Conservation (phyloP, 37 sponge, comb jelly and placozoan genomes). For the Crambe crambe region DNA sequence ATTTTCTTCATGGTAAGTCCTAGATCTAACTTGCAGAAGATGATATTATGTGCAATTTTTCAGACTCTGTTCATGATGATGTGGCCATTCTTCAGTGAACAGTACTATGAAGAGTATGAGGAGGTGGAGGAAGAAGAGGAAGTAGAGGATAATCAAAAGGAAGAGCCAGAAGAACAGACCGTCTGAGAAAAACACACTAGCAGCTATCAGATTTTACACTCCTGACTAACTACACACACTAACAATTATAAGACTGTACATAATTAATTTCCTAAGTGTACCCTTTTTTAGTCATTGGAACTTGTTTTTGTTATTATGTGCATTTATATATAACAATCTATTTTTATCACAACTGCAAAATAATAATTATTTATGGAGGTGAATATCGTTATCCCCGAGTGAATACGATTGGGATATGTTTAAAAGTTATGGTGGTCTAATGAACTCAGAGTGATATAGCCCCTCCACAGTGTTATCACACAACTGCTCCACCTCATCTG, state of each 20-base stretch:
- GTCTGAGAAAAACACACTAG: background rate
- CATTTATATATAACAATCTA: too few species aligned
- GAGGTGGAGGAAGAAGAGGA: constrained; percentile 7
- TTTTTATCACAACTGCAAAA: background rate
- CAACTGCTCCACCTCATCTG: constrained; percentile 24
- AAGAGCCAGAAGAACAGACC: constrained; percentile 9
- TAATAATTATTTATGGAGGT: background rate
- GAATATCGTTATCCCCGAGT: background rate
- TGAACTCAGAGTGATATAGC: constrained; percentile 40
- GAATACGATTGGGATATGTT: background rate
- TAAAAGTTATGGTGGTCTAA: constrained; percentile 1
- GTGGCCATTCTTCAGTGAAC: constrained; percentile 15
- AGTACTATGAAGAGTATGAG: constrained; percentile 3
- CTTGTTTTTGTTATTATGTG: too few species aligned
- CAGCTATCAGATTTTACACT: too few species aligned
- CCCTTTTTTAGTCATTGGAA: too few species aligned
- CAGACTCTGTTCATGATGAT: constrained; percentile 37
- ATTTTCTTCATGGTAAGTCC: constrained; percentile 24
- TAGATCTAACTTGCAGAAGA: background rate
- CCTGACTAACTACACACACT: too few species aligned
- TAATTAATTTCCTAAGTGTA: too few species aligned
- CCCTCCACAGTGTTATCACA: constrained; percentile 33
- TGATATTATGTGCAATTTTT: background rate
- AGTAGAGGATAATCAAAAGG: background rate
- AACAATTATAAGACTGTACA: too few species aligned